A percentile compares a stretch with the other conserved stretches of the same genome.
Evolutionary conservation across 2,113 vertebrate genomes (phyloP).

Genomic region (Otolemur garnettii): DNA sequence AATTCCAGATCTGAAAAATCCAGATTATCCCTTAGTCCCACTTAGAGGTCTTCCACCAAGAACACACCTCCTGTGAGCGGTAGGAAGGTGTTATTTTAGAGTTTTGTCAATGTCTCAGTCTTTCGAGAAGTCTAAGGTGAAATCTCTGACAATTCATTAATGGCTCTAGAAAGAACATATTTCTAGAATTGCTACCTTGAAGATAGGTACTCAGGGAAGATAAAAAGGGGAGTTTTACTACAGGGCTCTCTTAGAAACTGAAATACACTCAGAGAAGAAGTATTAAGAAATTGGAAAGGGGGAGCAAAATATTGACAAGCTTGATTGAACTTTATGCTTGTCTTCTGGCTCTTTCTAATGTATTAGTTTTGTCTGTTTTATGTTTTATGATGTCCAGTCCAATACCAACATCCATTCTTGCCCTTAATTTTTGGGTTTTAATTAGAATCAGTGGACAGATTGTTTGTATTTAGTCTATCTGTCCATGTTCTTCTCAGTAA

Average conservation of each 20-base stretch:
- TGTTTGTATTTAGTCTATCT: slow-evolving; percentile 51
- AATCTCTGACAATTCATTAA: slow-evolving; percentile 26
- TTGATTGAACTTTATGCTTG: neutral
- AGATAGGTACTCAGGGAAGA: neutral
- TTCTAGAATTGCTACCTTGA: neutral
- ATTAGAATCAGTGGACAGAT: slow-evolving; percentile 33
- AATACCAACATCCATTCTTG: slow-evolving; percentile 22
- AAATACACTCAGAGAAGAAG: slow-evolving; percentile 57
- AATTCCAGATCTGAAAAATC: slow-evolving; percentile 27
- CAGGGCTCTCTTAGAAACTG: neutral
- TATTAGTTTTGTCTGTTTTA: neutral
- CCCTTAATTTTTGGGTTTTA: slow-evolving; percentile 51
- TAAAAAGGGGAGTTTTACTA: neutral
- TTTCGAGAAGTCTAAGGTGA: neutral
- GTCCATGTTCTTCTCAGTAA: slow-evolving; percentile 63
- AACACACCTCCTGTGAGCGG: neutral
- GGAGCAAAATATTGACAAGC: neutral
- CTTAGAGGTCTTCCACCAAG: slow-evolving; percentile 9
- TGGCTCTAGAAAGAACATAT: slow-evolving; percentile 33
- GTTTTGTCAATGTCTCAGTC: neutral
- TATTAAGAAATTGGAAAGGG: slow-evolving; percentile 38
- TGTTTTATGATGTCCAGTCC: slow-evolving; percentile 53
- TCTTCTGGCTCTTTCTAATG: slow-evolving; percentile 35
- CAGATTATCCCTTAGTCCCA: neutral
- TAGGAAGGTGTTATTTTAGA: neutral